These are phyloP conservation scores for Eristalinus sepulchralis DNA, from an alignment of 2,888 invertebrate genomes.

Conservation along the genomic window DNA sequence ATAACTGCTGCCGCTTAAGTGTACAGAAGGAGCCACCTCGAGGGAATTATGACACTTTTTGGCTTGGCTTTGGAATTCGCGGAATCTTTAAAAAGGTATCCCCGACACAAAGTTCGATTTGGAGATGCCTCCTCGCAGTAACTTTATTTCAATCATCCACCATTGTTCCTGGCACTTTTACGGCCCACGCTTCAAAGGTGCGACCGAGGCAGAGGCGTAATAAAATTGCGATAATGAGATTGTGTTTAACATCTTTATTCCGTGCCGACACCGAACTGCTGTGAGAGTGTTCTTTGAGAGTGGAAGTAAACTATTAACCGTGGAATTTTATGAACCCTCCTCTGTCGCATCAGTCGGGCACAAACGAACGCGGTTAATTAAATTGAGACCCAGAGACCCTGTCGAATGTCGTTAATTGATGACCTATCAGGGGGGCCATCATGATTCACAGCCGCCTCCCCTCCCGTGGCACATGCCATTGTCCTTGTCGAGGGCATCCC, in stretches of 20 bases:
- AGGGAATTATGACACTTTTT: background rate
- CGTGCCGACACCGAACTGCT: background rate
- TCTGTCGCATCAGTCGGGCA: background rate
- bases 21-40: background rate
- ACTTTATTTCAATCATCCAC: conserved; percentile 33
- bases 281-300: background rate
- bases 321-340: background rate
- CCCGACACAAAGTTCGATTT: background rate
- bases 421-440: background rate
- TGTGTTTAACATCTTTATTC: conserved; percentile 2
- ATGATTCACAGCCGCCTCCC: background rate
- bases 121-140: conserved; percentile 4
- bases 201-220: background rate
- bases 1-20: background rate
- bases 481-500: background rate
- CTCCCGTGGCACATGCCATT: background rate
- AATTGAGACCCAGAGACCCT: background rate
- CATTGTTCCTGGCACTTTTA: conserved; percentile 11
- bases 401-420: conserved; percentile 17
- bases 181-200: background rate
- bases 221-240: conserved; percentile 31
- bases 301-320: background rate
- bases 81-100: background rate
- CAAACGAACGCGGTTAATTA: background rate
- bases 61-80: too few species aligned